Evolutionary conservation across 2,113 vertebrate genomes (phyloP), one percentile per base, ranked within the genome.

Genomic region (Daboia siamensis): DNA sequence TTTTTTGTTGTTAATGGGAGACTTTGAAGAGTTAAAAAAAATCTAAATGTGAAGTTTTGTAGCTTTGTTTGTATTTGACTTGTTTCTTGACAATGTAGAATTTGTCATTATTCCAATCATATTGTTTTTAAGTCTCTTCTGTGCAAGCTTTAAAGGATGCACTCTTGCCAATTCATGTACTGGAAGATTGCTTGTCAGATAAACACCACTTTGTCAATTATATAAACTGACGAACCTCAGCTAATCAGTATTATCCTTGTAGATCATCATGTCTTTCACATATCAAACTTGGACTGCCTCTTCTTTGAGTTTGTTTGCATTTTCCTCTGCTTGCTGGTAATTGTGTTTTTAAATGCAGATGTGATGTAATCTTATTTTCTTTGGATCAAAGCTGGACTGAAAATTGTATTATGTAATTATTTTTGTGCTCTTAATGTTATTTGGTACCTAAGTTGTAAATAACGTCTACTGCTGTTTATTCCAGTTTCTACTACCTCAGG

Each of bases 401-500:
- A 98, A 98, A 97, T 98, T 97, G 96, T 98, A 97, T 97, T 97
- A 95, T 98, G 97, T 98, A 98, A 98, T 98, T 98, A 97, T 98
- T 98, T 98, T 97, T 97, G 97, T 98, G 97, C 98, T 97, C 97
- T 97, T 98, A 98, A 98, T 98, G 98, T 98, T 98, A 98, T 98
- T 98, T 98, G 98, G 98, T 99, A 98, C 98, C 98, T 98, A 94
- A 98, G 96, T 98, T 97, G 98, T 98, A 98, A 98, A 98, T 98
- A 98, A 98, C 92, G 97, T 98, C 98, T 98, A 98, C 98, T 98
- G 98, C 98, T 98, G 98, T 98, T 98, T 98, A 98, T 98, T 98
- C 98, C 98, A 98, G 96, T 98, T 98, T 98, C 98, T 98, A 98
- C 98, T 99, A 99, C 98, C 98, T 99, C 98, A 98, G 98, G 98